phyloP scores from a whole-genome alignment of 1,140 invertebrate genomes.

The Muscidifurax raptorellus region DNA sequence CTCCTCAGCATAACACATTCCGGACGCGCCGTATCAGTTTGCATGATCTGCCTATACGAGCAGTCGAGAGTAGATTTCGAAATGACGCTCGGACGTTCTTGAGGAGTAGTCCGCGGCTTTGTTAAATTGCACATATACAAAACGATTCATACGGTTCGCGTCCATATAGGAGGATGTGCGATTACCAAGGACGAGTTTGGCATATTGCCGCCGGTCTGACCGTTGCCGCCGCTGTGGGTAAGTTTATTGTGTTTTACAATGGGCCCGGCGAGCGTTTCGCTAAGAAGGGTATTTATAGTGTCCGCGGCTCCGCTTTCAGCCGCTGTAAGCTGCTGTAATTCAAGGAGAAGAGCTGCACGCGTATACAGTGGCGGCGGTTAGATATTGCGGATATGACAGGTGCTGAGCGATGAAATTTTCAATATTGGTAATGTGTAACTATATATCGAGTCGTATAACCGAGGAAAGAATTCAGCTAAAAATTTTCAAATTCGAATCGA shows the following conservation, averaged over 20 bases:
- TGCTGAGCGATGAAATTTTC: background rate
- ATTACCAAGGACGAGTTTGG: background rate
- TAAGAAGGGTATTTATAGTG: too few species aligned
- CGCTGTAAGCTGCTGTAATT: background rate
- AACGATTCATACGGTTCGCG: too few species aligned
- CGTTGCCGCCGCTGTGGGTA: background rate
- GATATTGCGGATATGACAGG: background rate
- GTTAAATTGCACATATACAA: too few species aligned
- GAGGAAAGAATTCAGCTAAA: too few species aligned
- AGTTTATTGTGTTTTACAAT: background rate
- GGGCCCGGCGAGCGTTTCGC: background rate
- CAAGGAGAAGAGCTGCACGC: too few species aligned
- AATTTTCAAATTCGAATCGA: too few species aligned
- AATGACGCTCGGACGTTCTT: background rate
- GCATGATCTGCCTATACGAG: too few species aligned
- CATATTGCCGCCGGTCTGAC: background rate
- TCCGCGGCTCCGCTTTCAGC: background rate
- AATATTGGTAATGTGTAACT: too few species aligned
- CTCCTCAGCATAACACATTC: background rate
- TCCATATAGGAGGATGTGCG: too few species aligned
- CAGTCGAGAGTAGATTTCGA: background rate
- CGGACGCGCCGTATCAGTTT: background rate
- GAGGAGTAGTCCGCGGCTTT: too few species aligned
- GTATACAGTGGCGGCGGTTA: too few species aligned
- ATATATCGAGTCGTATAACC: too few species aligned